Evolutionary conservation across 92 coral and sea anemone species (phyloP).

Genomic region (Plumapathes pennacea): DNA sequence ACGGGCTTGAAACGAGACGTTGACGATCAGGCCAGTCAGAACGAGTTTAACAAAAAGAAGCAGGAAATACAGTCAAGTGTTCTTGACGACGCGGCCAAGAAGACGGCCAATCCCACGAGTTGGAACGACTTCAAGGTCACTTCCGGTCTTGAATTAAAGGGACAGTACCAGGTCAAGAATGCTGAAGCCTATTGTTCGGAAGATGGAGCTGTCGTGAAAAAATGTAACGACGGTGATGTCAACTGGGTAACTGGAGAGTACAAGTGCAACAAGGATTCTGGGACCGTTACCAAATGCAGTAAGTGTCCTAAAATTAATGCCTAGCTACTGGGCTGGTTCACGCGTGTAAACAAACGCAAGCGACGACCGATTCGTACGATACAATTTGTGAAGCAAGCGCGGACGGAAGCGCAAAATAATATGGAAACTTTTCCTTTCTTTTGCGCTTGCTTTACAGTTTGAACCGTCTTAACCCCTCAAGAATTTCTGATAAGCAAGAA

Average conservation of each 20-base stretch:
- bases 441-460: too few species aligned
- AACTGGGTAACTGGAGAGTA: constrained; percentile 3
- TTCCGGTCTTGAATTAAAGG: constrained; percentile 46
- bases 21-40: constrained; percentile 53
- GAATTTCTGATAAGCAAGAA: too few species aligned
- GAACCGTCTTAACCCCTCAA: too few species aligned
- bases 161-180: constrained; percentile 41
- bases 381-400: too few species aligned
- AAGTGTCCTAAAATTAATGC: too few species aligned
- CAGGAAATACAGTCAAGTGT: too few species aligned
- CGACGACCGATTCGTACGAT: too few species aligned
- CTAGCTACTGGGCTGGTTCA: too few species aligned
- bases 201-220: constrained; percentile 78
- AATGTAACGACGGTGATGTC: constrained; percentile 37
- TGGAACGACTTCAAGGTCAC: constrained; percentile 50
- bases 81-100: too few species aligned
- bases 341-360: too few species aligned
- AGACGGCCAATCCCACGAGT: constrained; percentile 3
- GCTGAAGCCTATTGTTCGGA: constrained; percentile 80
- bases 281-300: constrained; percentile 75
- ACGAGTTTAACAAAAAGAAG: constrained; percentile 22
- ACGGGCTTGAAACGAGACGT: constrained; percentile 37
- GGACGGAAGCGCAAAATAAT: too few species aligned
- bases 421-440: too few species aligned
- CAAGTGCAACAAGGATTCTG: constrained; percentile 27